Percentiles rank a stretch among this genome's conserved stretches.
Conservation (phyloP, 2,888 invertebrate species). For the Apodemia duryi region DNA sequence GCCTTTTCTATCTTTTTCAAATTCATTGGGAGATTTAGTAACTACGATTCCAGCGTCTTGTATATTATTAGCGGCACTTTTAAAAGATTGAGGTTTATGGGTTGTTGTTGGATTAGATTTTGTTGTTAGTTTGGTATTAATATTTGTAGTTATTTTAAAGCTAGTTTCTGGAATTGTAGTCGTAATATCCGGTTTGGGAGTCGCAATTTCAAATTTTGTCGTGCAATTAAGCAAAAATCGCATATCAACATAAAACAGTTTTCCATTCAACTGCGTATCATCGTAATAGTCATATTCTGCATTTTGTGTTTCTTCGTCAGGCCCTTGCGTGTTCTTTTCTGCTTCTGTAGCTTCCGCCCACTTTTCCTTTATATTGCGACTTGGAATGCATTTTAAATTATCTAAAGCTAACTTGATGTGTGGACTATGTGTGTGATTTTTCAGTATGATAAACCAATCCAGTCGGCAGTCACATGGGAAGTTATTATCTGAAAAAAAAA, state of each 20-base stretch:
- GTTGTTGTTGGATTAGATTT: constrained; percentile 22
- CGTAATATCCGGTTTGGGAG: constrained; percentile 18
- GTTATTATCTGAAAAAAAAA: constrained; percentile 56
- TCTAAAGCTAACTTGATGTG: constrained; percentile 51
- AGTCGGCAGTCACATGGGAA: constrained; percentile 62
- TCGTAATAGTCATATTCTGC: constrained; percentile 68
- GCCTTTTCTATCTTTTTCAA: constrained; percentile 32
- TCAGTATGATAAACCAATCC: constrained; percentile 57
- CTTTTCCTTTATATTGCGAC: constrained; percentile 44
- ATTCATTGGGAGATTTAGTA: constrained; percentile 29
- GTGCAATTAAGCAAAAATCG: constrained; percentile 58
- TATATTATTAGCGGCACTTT: neutral
- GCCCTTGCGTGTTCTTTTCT: constrained; percentile 41
- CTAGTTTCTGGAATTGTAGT: constrained; percentile 22
- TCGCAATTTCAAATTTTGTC: constrained; percentile 23
- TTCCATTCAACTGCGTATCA: constrained; percentile 62
- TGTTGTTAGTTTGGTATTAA: constrained; percentile 19
- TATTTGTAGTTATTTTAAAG: constrained; percentile 28
- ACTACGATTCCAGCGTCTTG: neutral
- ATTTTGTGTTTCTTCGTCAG: constrained; percentile 41
- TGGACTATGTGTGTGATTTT: constrained; percentile 57
- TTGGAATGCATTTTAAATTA: constrained; percentile 62
- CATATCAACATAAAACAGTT: constrained; percentile 61
- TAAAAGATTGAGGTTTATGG: constrained; percentile 15
- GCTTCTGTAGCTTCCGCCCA: constrained; percentile 47